These are phyloP conservation scores for Panurus biarmicus DNA, from an alignment of 2,113 vertebrate species.

Conservation along the genomic window DNA sequence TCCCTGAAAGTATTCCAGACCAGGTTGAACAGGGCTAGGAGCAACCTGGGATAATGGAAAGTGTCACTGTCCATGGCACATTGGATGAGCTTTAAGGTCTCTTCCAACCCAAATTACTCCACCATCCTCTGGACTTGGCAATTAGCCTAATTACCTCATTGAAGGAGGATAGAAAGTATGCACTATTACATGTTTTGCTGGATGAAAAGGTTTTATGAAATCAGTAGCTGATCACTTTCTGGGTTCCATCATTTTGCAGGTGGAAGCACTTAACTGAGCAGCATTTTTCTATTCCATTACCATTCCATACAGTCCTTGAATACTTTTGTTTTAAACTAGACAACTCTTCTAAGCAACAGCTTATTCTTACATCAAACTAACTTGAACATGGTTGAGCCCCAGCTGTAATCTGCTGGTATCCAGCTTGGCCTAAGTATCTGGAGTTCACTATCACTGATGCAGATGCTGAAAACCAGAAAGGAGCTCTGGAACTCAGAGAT, in stretches of 20 bases:
- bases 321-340: neutral
- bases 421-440: neutral
- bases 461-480: neutral
- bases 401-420: neutral
- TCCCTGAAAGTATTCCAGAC: neutral
- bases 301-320: neutral
- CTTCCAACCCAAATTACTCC: neutral
- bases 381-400: neutral
- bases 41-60: neutral
- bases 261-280: neutral
- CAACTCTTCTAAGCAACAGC: neutral
- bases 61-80: neutral
- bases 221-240: neutral
- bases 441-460: neutral
- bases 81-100: neutral
- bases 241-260: neutral
- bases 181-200: neutral
- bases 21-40: fast-evolving
- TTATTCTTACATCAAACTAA: neutral
- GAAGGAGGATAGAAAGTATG: neutral
- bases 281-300: neutral
- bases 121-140: neutral
- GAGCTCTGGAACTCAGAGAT: neutral
- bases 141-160: neutral
- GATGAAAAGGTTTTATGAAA: neutral